Base-by-base conservation (phyloP, 2,797 vertebrate genomes). In the Merluccius polli region DNA sequence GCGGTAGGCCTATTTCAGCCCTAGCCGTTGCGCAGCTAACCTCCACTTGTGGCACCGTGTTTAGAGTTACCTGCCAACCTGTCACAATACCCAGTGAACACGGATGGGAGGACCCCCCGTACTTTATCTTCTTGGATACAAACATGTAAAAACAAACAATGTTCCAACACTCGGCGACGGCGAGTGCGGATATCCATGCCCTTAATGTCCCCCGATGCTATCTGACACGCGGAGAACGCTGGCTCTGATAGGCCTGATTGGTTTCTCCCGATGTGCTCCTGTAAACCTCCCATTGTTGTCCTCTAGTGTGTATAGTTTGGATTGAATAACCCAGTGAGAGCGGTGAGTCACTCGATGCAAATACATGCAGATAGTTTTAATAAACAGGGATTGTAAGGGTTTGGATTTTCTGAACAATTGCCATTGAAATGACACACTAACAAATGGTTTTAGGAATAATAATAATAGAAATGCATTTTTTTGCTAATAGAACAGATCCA, bases 1-100 rank as follows among this genome's bases (percentile, higher is more conserved):
- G n/a, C n/a, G n/a, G n/a, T n/a, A n/a, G n/a, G n/a, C n/a, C n/a
- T n/a, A 33, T 75, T 73, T 69, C 52, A 63, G 32, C 72, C 72
- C 86, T 85, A 72, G 74, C 78, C 83, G 80, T 59, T n/a, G 16
- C 21, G 16, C n/a, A 18, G 48, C 78, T 73, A 5, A 35, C 77
- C 75, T n/a, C 74, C 44, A 27, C 3, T 18, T 3, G 48, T 59
- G 1, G 15, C 36, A 38, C 31, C 31, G 29, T 90, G 87, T 90
- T 92, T 91, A 92, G 86, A 76, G 87, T 86, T 87, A 86, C 80
- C 78, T 87, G 89, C 74, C 86, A 88, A 78, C 79, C 76, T 89
- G 83, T 86, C 85, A 83, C 75, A 67, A 59, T 72, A 35, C 72
- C 9, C 48, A 24, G 48, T n/a, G 1, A 75, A 75, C 72, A 65